Conservation (phyloP, 2,888 invertebrate genomes). For the Leuctra nigra region DNA sequence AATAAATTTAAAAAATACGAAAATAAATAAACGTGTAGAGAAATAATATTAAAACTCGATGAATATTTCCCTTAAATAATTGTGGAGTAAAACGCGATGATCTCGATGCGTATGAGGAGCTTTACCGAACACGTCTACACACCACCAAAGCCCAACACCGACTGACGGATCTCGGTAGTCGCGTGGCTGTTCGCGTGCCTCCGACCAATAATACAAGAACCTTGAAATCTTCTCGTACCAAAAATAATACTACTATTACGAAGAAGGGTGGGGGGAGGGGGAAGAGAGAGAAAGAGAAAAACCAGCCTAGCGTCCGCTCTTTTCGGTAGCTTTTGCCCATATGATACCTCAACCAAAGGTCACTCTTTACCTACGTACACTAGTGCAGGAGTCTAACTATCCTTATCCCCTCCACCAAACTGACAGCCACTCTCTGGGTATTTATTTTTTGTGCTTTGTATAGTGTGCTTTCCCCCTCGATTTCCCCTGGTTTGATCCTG, state of each 20-base stretch:
- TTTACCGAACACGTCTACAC: not conserved
- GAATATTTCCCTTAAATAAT: not conserved
- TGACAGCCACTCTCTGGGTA: not conserved
- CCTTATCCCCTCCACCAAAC: constrained; percentile 8
- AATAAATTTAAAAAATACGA: not conserved
- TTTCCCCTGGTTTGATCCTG: constrained; percentile 41
- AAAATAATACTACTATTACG: not conserved
- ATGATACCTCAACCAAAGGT: constrained; percentile 6
- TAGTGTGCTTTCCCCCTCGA: constrained; percentile 43
- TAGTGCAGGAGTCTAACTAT: too few species aligned
- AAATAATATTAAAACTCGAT: not conserved
- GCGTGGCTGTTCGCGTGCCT: constrained; percentile 30
- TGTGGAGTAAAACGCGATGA: not conserved
- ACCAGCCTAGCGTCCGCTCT: too few species aligned
- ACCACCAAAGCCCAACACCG: not conserved
- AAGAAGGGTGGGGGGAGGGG: too few species aligned
- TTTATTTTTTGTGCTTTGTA: constrained; percentile 15
- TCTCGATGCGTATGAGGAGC: not conserved
- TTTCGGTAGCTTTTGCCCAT: constrained; percentile 26
- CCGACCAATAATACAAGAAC: constrained; percentile 5
- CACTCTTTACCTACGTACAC: constrained; percentile 12
- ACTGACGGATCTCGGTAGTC: constrained; percentile 23
- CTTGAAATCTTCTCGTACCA: constrained; percentile 18
- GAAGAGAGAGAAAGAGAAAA: too few species aligned
- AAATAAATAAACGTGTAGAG: not conserved